phyloP scores from a whole-genome alignment of 2,797 vertebrate genomes.

The Schizothorax lantsangensis region DNA sequence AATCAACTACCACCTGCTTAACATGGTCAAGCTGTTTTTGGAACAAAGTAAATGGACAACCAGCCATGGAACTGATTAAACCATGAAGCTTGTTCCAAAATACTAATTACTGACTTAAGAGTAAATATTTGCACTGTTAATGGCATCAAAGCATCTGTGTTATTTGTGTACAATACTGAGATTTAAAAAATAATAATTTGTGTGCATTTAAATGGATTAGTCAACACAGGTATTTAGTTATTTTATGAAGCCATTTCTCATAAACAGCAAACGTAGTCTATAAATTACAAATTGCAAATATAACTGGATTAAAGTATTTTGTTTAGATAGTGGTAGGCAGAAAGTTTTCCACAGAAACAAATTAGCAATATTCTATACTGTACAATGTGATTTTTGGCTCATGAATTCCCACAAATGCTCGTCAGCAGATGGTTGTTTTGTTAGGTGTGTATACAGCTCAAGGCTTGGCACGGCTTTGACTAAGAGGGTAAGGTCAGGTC shows the following conservation, averaged over 20 bases:
- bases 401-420: conserved; percentile 27
- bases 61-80: background rate
- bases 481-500: conserved; percentile 71
- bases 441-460: conserved; percentile 63
- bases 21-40: background rate
- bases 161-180: background rate
- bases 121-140: background rate
- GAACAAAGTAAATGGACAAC: background rate
- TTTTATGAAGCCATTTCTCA: background rate
- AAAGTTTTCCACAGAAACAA: conserved; percentile 7
- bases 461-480: conserved; percentile 58
- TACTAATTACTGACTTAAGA: background rate
- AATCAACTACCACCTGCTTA: background rate
- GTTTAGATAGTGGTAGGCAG: background rate
- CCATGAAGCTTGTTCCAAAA: background rate
- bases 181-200: too few relatives aligned
- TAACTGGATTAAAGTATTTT: background rate
- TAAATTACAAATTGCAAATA: background rate
- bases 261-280: background rate
- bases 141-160: background rate
- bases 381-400: background rate
- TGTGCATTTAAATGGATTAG: background rate
- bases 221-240: background rate
- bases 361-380: background rate
- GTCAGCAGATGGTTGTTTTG: conserved; percentile 60